A percentile compares a stretch with the other conserved stretches of the same genome.
Evolutionary conservation across 1,140 invertebrate species (phyloP).

Genomic region (Dendrolimus punctatus): DNA sequence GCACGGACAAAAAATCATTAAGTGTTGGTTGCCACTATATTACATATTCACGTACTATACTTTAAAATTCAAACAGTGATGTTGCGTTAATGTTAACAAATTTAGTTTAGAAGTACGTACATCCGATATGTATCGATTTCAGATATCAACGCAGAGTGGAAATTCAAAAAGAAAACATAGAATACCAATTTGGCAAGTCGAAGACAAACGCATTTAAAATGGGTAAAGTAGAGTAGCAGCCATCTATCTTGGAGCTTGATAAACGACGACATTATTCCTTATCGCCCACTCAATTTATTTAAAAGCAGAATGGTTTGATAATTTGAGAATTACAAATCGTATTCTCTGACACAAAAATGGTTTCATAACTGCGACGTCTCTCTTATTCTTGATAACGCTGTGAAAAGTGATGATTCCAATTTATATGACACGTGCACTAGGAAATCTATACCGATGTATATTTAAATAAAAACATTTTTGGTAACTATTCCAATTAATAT

Average conservation of each 20-base stretch:
- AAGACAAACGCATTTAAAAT: slow-evolving; percentile 71
- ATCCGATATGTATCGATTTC: too few species aligned
- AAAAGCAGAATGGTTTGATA: slow-evolving; percentile 71
- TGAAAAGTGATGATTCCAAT: slow-evolving; percentile 30
- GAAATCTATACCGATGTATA: too few species aligned
- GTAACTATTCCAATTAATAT: too few species aligned
- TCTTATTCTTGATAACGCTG: slow-evolving; percentile 42
- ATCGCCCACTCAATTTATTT: slow-evolving; percentile 72
- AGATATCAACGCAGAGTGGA: slow-evolving; percentile 18
- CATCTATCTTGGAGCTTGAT: slow-evolving; percentile 68
- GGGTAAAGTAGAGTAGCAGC: slow-evolving; percentile 61
- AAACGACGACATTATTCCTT: slow-evolving; percentile 71
- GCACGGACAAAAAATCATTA: too few species aligned
- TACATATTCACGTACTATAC: too few species aligned
- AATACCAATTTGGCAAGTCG: slow-evolving; percentile 63
- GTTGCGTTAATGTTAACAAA: too few species aligned
- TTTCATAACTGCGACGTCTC: slow-evolving; percentile 48
- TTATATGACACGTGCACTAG: slow-evolving; percentile 24
- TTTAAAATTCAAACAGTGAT: too few species aligned
- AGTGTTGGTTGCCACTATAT: too few species aligned
- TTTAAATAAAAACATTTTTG: too few species aligned
- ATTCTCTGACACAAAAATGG: slow-evolving; percentile 64
- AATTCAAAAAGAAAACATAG: slow-evolving; percentile 55
- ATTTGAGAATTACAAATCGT: slow-evolving; percentile 71
- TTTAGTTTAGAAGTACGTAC: too few species aligned